A percentile compares a stretch with the other conserved stretches of the same genome.
phyloP scores from a whole-genome alignment of 1,140 invertebrate genomes.

The Drosophila littoralis region DNA sequence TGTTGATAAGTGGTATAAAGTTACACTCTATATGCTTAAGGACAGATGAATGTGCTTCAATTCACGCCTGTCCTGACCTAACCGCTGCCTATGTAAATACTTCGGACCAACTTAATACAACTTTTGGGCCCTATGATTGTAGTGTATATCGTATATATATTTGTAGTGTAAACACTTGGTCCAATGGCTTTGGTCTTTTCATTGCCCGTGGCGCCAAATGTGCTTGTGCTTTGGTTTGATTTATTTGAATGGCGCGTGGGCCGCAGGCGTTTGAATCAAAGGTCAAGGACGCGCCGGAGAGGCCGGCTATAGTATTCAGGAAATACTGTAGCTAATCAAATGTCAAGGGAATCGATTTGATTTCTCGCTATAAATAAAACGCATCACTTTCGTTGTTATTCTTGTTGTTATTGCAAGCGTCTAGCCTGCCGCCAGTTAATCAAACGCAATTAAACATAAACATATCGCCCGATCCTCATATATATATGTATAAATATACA shows the following conservation, averaged over 20 bases:
- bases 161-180: conserved; percentile 20
- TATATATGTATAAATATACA: conserved; percentile 15
- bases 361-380: conserved; percentile 53
- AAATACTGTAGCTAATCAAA: conserved; percentile 54
- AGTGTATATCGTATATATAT: conserved; percentile 15
- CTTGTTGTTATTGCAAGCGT: conserved; percentile 3
- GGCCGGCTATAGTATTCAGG: conserved; percentile 4
- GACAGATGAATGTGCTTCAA: no score
- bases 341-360: conserved; percentile 72
- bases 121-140: conserved; percentile 18
- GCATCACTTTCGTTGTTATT: conserved; percentile 7
- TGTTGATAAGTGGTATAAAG: no score
- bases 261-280: conserved; percentile 1
- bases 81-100: background rate
- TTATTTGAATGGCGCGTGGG: conserved; percentile 46
- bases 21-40: no score
- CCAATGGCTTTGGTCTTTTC: conserved; percentile 27
- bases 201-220: conserved; percentile 1
- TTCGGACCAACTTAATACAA: conserved; percentile 29
- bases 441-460: conserved; percentile 56
- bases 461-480: conserved; percentile 23
- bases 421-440: conserved; percentile 39
- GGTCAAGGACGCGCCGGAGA: conserved; percentile 54
- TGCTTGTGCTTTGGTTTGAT: conserved; percentile 30
- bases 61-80: background rate